Percentiles rank a stretch among this genome's conserved stretches.
phyloP scores from a whole-genome alignment of 2,888 invertebrate species.

The Drosophila lacicola region DNA sequence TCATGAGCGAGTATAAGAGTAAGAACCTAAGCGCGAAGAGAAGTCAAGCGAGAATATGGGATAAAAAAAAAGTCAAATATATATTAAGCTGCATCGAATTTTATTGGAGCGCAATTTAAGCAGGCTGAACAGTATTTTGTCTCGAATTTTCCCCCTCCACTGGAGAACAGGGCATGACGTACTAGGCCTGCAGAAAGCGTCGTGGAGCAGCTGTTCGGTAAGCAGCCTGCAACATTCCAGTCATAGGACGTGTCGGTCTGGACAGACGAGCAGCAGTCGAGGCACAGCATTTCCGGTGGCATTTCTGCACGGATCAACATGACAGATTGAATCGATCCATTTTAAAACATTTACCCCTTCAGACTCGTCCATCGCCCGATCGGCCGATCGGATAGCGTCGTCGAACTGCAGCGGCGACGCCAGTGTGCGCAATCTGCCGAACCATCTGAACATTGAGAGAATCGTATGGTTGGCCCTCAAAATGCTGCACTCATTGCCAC shows the following conservation, averaged over 20 bases:
- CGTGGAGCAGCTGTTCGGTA: neutral
- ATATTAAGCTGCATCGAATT: too few relatives aligned
- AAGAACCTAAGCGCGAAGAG: too few relatives aligned
- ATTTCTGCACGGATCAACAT: neutral
- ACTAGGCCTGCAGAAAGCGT: neutral
- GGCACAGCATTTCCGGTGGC: neutral
- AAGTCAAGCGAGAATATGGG: too few relatives aligned
- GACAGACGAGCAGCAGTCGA: slow-evolving; percentile 1
- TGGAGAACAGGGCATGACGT: neutral
- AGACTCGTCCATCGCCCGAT: neutral
- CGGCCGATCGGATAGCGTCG: neutral
- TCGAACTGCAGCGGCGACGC: neutral
- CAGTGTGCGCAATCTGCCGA: neutral
- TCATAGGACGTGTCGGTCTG: neutral
- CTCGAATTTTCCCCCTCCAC: neutral
- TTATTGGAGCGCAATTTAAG: too few relatives aligned
- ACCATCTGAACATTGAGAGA: slow-evolving; percentile 7
- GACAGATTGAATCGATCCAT: neutral
- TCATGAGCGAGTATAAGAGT: too few relatives aligned
- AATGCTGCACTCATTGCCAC: neutral
- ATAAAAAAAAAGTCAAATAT: too few relatives aligned
- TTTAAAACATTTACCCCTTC: neutral
- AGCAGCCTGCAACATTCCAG: neutral
- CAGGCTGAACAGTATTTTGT: too few relatives aligned
- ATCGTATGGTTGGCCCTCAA: slow-evolving; percentile 1